Percentiles rank a stretch among this genome's conserved stretches.
Evolutionary conservation across 2,113 vertebrate genomes (phyloP).

Genomic region (Hucho hucho): DNA sequence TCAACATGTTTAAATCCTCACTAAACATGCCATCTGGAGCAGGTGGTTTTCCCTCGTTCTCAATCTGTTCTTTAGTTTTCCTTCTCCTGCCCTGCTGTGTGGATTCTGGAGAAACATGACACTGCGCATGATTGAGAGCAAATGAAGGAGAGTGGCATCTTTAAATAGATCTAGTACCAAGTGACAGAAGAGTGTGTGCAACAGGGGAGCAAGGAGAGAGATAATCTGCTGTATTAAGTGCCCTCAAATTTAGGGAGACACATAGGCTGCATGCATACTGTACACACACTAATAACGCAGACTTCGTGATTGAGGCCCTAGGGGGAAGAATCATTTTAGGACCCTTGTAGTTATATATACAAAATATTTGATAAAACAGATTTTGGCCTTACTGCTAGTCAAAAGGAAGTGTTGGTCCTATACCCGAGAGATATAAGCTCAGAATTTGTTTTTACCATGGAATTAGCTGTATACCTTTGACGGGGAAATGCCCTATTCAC

Average conservation of each 20-base stretch:
- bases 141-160: conserved; percentile 52
- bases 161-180: conserved; percentile 71
- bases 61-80: not conserved
- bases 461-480: no score
- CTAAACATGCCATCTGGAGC: conserved; percentile 11
- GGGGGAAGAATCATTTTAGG: no score
- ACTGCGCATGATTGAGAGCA: conserved; percentile 48
- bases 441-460: no score
- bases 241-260: conserved; percentile 56
- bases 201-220: conserved; percentile 34
- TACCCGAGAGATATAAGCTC: no score
- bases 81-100: conserved; percentile 25
- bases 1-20: conserved; percentile 16
- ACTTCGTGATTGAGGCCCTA: no score
- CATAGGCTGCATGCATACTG: not conserved
- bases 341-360: no score
- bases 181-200: conserved; percentile 44
- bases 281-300: no score
- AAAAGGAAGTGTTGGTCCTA: no score
- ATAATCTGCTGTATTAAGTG: conserved; percentile 46
- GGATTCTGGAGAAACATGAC: conserved; percentile 39
- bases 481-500: no score
- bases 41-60: conserved; percentile 13
- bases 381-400: no score
- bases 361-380: no score